A percentile compares a stretch with the other conserved stretches of the same genome.
Conservation (phyloP, 2,113 vertebrate genomes). For the Tauraco erythrolophus region DNA sequence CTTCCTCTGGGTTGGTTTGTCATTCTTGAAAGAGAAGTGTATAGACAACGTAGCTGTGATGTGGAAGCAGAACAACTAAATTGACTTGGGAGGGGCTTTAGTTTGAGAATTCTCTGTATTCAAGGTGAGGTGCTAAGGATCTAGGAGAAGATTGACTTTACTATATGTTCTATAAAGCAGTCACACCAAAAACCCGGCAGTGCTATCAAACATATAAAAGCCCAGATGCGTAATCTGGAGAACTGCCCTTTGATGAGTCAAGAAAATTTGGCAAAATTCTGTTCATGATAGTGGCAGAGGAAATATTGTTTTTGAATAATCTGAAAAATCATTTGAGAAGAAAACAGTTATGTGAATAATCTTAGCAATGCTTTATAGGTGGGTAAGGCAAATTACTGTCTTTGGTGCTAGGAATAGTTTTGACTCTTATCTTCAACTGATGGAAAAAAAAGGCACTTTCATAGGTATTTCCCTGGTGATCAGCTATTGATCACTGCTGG, state of each 20-base stretch:
- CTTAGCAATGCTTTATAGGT: neutral
- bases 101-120: neutral
- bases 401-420: neutral
- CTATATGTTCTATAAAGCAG: neutral
- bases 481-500: neutral
- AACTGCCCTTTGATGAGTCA: neutral
- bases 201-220: neutral
- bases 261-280: neutral
- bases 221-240: neutral
- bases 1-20: neutral
- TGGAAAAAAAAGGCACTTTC: neutral
- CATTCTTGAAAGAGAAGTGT: neutral
- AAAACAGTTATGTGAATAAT: neutral
- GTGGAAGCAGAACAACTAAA: neutral
- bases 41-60: neutral
- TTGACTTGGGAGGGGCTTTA: neutral
- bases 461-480: neutral
- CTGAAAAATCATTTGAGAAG: neutral
- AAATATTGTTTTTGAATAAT: neutral
- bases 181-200: neutral
- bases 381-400: neutral
- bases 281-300: neutral
- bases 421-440: neutral
- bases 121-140: neutral
- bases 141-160: neutral